Base-by-base conservation (phyloP, 2,888 invertebrate genomes). In the Drosophila picticornis region DNA sequence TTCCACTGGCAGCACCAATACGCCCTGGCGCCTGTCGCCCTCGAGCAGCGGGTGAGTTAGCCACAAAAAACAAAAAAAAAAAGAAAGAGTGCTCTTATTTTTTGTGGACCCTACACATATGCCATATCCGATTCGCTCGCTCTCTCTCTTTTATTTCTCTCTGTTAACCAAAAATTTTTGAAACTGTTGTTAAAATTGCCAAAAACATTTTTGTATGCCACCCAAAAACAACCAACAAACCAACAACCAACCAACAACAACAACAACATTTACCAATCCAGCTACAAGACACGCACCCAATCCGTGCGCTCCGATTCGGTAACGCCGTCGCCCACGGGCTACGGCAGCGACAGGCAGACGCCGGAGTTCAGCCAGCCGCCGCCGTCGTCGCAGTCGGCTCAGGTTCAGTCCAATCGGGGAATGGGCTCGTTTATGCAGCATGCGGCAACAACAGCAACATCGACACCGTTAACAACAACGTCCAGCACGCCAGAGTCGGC, bases 241-340 rank as follows among this genome's bases (percentile, higher is more conserved):
- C 60, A 61, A 60, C 73, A 72, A 66, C 64, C 63, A 73, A 71
- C 59, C 69, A 72, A 60, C 67, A 70, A 72, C 60, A 67, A 69
- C 50, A 57, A 67, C 51, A 61, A 72, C 58, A 63, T 65, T 55
- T 62, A 71, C 55, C 69, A 73, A 74, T 65, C 77, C 92, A 93
- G 93, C 92, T 93, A 93, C 91, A 93, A 93, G 91, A 93, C 93
- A 86, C 92, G 93, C 91, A 93, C 93, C 77, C 93, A 93, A 91
- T 93, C 93, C 81, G 90, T 93, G 87, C 92, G 92, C 85, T 96
- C 96, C 2, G 96, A 96, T 91, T 96, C 96, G n/a, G 95, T 96
- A 71, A 96, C 96, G 25, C 96, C 96, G 0, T 96, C 96, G 38
- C 96, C 96, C 4, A 96, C 96, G 34, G 96, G 95, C 77, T 93